Conservation (phyloP, 2,113 vertebrate species). For the Anhinga rufa region DNA sequence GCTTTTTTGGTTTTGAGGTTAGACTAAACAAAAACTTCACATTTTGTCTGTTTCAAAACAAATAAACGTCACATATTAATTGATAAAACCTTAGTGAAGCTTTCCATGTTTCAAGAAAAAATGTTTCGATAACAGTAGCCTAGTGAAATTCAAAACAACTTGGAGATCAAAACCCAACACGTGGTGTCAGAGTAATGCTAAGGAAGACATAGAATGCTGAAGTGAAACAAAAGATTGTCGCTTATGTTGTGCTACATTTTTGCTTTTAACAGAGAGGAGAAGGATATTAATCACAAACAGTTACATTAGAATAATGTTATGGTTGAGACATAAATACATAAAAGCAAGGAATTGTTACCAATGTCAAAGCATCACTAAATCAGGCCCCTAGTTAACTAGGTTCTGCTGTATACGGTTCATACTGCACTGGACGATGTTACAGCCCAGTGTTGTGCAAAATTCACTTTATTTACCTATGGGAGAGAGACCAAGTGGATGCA, state of each 20-base stretch:
- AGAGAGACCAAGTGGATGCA: not conserved
- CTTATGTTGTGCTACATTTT: not conserved
- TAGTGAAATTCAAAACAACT: not conserved
- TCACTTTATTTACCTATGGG: fast-evolving
- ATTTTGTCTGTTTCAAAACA: not conserved
- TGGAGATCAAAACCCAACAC: not conserved
- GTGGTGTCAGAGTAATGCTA: not conserved
- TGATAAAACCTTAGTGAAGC: not conserved
- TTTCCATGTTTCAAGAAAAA: not conserved
- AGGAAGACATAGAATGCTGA: not conserved
- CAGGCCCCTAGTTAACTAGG: not conserved
- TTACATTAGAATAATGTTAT: conserved; percentile 59
- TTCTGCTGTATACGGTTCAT: fast-evolving
- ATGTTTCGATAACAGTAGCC: not conserved
- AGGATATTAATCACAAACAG: conserved; percentile 46
- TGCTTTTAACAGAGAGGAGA: not conserved
- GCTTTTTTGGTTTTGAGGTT: not conserved
- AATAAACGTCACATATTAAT: not conserved
- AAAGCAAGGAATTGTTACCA: not conserved
- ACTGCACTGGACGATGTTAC: not conserved
- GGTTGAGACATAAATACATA: conserved; percentile 45
- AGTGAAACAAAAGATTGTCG: not conserved
- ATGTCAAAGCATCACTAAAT: not conserved
- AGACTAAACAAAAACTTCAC: not conserved
- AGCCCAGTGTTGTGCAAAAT: fast-evolving